Base-by-base conservation (phyloP, 2,113 vertebrate species). In the Calyptomena viridis region DNA sequence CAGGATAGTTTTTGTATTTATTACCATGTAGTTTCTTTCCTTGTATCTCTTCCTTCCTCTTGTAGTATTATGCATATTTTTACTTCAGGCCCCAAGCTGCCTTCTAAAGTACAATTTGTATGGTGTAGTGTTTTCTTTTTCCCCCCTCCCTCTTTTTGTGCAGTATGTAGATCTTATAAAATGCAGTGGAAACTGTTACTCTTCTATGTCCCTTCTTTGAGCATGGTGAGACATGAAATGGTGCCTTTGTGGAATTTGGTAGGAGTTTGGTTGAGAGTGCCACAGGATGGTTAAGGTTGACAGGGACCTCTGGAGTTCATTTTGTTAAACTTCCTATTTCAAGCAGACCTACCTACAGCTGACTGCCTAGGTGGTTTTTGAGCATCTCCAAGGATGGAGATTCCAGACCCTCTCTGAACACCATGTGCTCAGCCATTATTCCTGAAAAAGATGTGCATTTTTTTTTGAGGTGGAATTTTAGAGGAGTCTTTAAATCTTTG, bases 141-240 rank as follows among this genome's bases (percentile, higher is more conserved):
- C 44, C 44, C 44, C 17, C 17, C 44, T 19, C 18, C 9, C 20
- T 14, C 4, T 46, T 52, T 46, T 52, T 6, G 10, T 52, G 47
- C 27, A 9, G 1, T 44, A 35, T 35, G 64, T 22, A 37, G 15
- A 5, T 55, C 49, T 90, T 44, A 31, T 0, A 37, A 63, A 22
- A 33, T 8, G 5, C 8, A 55, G 15, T 47, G 56, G 21, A 62
- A 84, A 22, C 22, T 40, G 3, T 37, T 81, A 31, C 14, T 84
- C 78, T 63, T 56, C 8, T 42, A 1, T 31, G 15, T 42, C 23
- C 17, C n/a, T 52, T 74, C 21, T 72, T 52, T 66, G n/a, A 73
- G 22, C 2, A 0, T 5, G 15, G 22, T 53, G 42, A 90, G 59
- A 62, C 0, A 1, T 19, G 30, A 78, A 64, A 22, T 15, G 8